phyloP scores from a whole-genome alignment of 2,888 invertebrate genomes.

The Pseudolycoriella hygida region DNA sequence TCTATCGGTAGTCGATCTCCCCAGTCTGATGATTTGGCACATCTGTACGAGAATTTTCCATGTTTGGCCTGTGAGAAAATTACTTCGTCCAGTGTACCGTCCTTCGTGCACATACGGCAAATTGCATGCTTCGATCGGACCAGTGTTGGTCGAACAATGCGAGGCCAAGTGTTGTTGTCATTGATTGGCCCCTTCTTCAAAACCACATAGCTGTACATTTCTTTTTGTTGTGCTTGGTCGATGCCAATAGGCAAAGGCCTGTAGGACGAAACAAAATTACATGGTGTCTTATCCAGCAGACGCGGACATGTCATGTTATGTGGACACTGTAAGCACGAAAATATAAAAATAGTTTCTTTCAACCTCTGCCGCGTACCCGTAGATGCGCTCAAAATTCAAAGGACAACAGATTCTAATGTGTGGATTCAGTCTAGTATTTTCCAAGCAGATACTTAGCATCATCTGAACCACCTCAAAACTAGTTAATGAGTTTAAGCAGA shows the following conservation, averaged over 20 bases:
- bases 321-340: conserved; percentile 45
- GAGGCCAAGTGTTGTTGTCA: conserved; percentile 48
- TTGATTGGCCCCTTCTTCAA: conserved; percentile 50
- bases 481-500: too few relatives aligned
- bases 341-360: conserved; percentile 1
- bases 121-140: conserved; percentile 52
- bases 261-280: conserved; percentile 56
- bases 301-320: conserved; percentile 67
- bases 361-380: too few relatives aligned
- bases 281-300: conserved; percentile 46
- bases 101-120: conserved; percentile 58
- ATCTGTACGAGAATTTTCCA: conserved; percentile 57
- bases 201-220: conserved; percentile 63
- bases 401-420: too few relatives aligned
- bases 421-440: too few relatives aligned
- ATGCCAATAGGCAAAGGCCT: conserved; percentile 34
- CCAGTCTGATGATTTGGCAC: conserved; percentile 57
- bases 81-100: conserved; percentile 56
- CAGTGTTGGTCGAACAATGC: conserved; percentile 55
- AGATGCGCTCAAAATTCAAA: too few relatives aligned
- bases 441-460: too few relatives aligned
- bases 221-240: conserved; percentile 29
- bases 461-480: too few relatives aligned
- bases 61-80: conserved; percentile 59
- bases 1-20: conserved; percentile 62